Base-by-base conservation (phyloP, 2,113 vertebrate genomes). In the Scytalopus superciliaris region DNA sequence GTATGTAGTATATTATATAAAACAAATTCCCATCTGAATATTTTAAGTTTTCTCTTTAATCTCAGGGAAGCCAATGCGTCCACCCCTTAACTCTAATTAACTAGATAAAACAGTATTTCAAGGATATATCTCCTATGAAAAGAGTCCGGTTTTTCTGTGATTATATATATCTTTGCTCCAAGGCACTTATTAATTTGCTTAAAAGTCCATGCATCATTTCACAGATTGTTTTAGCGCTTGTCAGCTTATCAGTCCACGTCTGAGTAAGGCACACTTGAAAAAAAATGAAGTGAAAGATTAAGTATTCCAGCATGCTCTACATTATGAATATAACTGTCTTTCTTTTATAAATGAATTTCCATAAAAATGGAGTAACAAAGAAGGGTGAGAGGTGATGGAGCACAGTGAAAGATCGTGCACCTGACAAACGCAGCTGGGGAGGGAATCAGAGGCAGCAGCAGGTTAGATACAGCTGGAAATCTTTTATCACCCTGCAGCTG, bases 241-340 rank as follows among this genome's bases (percentile, higher is more conserved):
- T 89, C 97, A 57, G 90, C 87, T 96, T 94, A 88, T 90, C 85
- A 63, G 77, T 83, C 83, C 69, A 70, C 12, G 44, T 94, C 89
- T 92, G 78, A 94, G 83, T 69, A 92, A 76, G 76, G 73, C 90
- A 86, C 27, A 78, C 82, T 87, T 90, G 83, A 84, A 96, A 96
- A 78, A 97, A 96, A 96, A 95, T 79, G 33, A 82, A 96, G 88
- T 73, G 87, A 96, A 94, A 97, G 95, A 97, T 95, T 90, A 97
- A 97, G 83, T 81, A 96, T 89, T 97, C 70, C 67, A 68, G 93
- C 75, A 94, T 40, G 45, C 40, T 89, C 69, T 81, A 92, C 39
- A 89, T 97, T 97, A 97, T 92, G 97, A 95, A 95, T 97, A 94
- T 64, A 91, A 93, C 89, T 94, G 93, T 92, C 90, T 96, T 95